Percentiles rank a stretch among this genome's conserved stretches.
Evolutionary conservation across 1,140 invertebrate species (phyloP).

Genomic region (Drosophila bocqueti): DNA sequence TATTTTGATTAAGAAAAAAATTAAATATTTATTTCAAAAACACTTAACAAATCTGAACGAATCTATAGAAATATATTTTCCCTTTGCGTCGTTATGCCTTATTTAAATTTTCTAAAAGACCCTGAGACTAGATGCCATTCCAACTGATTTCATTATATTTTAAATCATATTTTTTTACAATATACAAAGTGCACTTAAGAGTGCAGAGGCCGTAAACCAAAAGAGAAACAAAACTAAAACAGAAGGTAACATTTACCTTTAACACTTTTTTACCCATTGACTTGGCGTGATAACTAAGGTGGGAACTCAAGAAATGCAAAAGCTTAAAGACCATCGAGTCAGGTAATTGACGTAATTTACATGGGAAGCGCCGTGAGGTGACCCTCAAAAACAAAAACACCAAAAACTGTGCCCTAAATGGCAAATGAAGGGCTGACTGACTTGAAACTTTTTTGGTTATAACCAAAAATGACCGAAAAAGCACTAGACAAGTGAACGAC

Average conservation of each 20-base stretch:
- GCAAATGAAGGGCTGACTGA: conserved; percentile 48
- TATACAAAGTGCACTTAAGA: conserved; percentile 8
- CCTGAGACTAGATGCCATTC: not conserved
- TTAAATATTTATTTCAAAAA: no score
- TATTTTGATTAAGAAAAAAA: no score
- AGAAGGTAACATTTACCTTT: conserved; percentile 18
- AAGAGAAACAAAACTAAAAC: not conserved
- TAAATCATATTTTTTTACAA: conserved; percentile 6
- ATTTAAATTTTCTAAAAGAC: not conserved
- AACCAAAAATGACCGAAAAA: conserved; percentile 24
- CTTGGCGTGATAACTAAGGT: conserved; percentile 39
- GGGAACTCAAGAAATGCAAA: conserved; percentile 32
- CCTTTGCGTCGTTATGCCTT: not conserved
- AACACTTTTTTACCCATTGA: conserved; percentile 44
- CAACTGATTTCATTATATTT: conserved; percentile 6
- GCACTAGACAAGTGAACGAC: conserved; percentile 50
- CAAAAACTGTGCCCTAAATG: conserved; percentile 40
- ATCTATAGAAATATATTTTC: not conserved
- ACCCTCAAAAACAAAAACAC: conserved; percentile 30
- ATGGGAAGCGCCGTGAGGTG: conserved; percentile 35
- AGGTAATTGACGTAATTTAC: conserved; percentile 60
- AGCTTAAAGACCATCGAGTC: conserved; percentile 37
- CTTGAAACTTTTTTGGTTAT: conserved; percentile 16
- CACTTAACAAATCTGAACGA: no score
- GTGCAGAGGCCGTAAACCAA: conserved; percentile 1